Percentiles rank a stretch among this genome's conserved stretches.
Conservation (phyloP, 2,113 vertebrate genomes). For the Xenus cinereus region DNA sequence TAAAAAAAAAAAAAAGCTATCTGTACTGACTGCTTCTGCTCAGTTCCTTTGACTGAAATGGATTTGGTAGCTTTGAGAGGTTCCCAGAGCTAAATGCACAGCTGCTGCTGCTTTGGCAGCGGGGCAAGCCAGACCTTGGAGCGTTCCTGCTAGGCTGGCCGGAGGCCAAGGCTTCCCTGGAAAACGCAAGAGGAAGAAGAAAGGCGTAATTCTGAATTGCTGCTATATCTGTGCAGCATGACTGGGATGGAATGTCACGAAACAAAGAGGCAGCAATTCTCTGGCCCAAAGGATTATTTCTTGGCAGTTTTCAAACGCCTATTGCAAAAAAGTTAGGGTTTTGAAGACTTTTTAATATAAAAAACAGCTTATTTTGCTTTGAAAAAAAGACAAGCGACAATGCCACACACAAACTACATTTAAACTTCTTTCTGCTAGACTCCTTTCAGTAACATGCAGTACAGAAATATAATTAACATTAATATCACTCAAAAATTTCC, state of each 20-base stretch:
- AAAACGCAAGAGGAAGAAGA: not conserved
- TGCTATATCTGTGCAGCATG: not conserved
- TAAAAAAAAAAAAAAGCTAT: not conserved
- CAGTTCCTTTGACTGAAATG: not conserved
- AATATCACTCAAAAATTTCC: no score
- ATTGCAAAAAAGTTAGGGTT: not conserved
- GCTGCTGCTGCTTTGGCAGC: conserved; percentile 7
- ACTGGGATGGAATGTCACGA: not conserved
- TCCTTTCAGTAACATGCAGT: not conserved
- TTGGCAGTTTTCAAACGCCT: not conserved
- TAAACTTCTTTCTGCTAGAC: not conserved
- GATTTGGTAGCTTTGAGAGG: not conserved
- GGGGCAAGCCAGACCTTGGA: not conserved
- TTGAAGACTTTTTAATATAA: not conserved
- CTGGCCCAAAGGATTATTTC: not conserved
- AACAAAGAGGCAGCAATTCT: not conserved
- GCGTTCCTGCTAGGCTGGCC: not conserved
- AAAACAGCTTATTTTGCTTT: not conserved
- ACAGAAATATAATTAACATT: not conserved
- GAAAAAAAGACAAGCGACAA: not conserved
- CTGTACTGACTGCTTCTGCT: not conserved
- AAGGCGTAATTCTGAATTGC: not conserved
- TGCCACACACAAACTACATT: not conserved
- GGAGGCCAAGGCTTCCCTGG: not conserved
- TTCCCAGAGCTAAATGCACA: conserved; percentile 2